Evolutionary conservation across 2,888 invertebrate genomes (phyloP), one percentile per base, ranked within the genome.

Genomic region (Elysia crispata): DNA sequence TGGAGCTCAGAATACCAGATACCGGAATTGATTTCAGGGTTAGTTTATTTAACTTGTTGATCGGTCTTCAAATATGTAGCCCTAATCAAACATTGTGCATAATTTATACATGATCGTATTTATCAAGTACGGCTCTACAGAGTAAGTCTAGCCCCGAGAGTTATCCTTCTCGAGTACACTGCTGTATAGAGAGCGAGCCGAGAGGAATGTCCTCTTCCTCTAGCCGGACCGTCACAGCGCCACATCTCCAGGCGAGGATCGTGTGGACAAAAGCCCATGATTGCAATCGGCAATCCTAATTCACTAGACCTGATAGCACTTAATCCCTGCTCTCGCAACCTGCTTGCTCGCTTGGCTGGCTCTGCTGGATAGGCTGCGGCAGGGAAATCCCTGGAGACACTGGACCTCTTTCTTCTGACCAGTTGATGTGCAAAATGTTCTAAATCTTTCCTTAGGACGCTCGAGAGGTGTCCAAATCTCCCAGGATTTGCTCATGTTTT

Each of bases 221-320:
- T n/a, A n/a, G n/a, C n/a, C n/a, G 41, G 41, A 41, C 11, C 41
- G n/a, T n/a, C n/a, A 11, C 1, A 28, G 13, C 31, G 54, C n/a
- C 31, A 67, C 69, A 77, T 54, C 31, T 23, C 0, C 18, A 13
- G 77, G 13, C 25, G 50, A 50, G 41, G 41, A 41, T 50, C 67
- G 69, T 57, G 77, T 77, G 77, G 57, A 77, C 77, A 69, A 69
- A 41, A 67, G 33, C 30, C 8, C 77, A n/a, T 69, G 69, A 77
- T 77, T 77, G 77, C 77, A 77, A 77, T 77, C 77, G 69, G 54
- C 67, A 69, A 20, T 57, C 57, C 18, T 33, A 33, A 69, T 57
- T 77, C 69, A 33, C 30, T 30, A 18, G n/a, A 1, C 57, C 50
- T 54, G 77, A 67, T 77, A 67, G 67, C 67, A 69, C 77, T 77